Conservation (phyloP, 1,140 invertebrate species). For the Ceratina australensis region DNA sequence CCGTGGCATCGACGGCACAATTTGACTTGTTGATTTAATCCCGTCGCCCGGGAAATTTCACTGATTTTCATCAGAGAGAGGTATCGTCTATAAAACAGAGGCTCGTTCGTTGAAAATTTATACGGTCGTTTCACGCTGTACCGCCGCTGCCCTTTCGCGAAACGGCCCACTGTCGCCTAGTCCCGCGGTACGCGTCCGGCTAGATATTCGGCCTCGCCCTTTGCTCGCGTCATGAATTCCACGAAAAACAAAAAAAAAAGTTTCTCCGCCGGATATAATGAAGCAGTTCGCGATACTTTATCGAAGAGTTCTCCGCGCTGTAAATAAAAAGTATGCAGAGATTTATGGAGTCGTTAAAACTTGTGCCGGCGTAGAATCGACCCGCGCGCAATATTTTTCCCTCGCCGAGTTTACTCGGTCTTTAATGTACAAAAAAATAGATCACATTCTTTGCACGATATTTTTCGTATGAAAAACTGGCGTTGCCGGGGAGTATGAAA, state of each 20-base stretch:
- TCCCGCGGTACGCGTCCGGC: neutral
- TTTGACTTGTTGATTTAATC: constrained; percentile 62
- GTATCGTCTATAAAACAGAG: neutral
- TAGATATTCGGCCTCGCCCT: neutral
- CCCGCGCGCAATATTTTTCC: neutral
- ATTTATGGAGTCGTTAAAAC: neutral
- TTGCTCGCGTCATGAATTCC: neutral
- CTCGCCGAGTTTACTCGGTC: neutral
- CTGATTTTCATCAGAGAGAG: constrained; percentile 44
- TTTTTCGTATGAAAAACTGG: neutral
- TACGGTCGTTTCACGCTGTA: neutral
- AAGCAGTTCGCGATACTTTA: neutral
- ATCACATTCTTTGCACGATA: neutral
- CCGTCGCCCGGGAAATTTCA: constrained; percentile 36
- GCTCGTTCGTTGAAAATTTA: constrained; percentile 12
- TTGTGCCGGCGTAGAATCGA: neutral
- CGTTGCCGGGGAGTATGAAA: no score
- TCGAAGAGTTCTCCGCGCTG: neutral
- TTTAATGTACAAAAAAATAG: neutral
- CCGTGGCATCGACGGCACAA: constrained; percentile 4
- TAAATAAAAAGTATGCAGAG: neutral
- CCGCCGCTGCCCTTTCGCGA: neutral
- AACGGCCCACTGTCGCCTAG: constrained; percentile 5
- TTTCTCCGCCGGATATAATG: neutral
- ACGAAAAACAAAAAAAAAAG: constrained; percentile 14